Evolutionary conservation across 1,140 invertebrate genomes (phyloP), one percentile per base, ranked within the genome.

Genomic region (Brachionus sp.): DNA sequence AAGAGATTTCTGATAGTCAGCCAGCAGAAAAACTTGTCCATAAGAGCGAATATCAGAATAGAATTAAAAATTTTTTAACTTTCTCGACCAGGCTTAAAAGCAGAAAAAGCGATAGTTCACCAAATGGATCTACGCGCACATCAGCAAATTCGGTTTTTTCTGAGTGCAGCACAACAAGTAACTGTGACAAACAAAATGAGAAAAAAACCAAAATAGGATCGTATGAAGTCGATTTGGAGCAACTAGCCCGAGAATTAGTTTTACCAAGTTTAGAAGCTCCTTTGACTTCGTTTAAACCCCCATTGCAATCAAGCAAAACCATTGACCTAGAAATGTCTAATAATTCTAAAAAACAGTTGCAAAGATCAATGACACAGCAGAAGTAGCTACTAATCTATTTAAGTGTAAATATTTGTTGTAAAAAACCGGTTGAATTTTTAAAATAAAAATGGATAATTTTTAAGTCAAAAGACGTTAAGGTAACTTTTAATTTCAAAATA

Each of bases 141-240:
- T 80, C 70, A 6, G 39, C 42, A 5, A 75, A 46, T 75, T 75
- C 70, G 16, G 70, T 62, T 33, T 80, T 39, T 57, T 80, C 77
- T 19, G 77, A 66, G 6, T 57, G 23, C 7, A 80, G 39, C 57
- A 39, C 29, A 29, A 23, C 70, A 23, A 75, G 19, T 75, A 25
- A 12, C 10, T 44, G 10, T 44, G 35, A 35, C 5, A 33, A 33
- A 12, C 29, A n/a, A 16, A 19, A 35, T 35, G 33, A 70, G n/a
- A 70, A 70, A 70, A 70, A 39, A 7, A 9, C n/a, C 5, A 80
- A 80, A 80, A 80, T 80, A 16, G 77, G 77, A 19, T 57, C 50
- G 12, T 80, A 57, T 66, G 77, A 80, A 35, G 77, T 80, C 23
- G 77, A 80, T 80, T 80, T 57, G 44, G 77, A 80, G 37, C 35